These are phyloP conservation scores for Muntiacus reevesi DNA, from an alignment of 2,113 vertebrate genomes.

Conservation along the genomic window DNA sequence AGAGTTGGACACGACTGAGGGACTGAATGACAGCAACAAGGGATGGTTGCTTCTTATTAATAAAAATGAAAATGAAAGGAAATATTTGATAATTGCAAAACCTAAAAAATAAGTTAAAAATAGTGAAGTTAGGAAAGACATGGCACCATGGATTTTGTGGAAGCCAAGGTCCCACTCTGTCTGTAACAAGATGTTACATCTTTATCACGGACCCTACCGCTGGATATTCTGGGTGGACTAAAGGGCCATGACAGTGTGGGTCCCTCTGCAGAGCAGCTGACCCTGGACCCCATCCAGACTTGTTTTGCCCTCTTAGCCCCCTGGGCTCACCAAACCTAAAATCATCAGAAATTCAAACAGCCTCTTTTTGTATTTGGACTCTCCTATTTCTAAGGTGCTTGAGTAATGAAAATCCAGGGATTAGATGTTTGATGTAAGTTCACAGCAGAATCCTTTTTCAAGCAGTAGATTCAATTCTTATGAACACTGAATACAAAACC, in stretches of 20 bases:
- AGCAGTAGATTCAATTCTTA: background rate
- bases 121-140: background rate
- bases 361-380: background rate
- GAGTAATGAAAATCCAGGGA: background rate
- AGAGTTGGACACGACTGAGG: background rate
- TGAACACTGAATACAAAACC: background rate
- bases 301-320: background rate
- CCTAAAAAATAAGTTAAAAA: background rate
- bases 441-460: background rate
- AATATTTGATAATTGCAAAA: background rate
- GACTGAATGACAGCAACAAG: background rate
- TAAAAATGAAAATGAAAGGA: background rate
- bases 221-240: background rate
- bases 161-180: background rate
- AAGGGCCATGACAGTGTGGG: fast-evolving
- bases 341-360: background rate
- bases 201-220: fast-evolving
- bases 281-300: background rate
- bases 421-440: background rate
- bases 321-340: background rate
- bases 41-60: background rate
- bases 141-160: background rate
- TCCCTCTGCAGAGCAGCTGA: fast-evolving
- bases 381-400: background rate
- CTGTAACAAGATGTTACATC: background rate